These are phyloP conservation scores for Verasper variegatus DNA, from an alignment of 2,113 vertebrate genomes.

Conservation along the genomic window DNA sequence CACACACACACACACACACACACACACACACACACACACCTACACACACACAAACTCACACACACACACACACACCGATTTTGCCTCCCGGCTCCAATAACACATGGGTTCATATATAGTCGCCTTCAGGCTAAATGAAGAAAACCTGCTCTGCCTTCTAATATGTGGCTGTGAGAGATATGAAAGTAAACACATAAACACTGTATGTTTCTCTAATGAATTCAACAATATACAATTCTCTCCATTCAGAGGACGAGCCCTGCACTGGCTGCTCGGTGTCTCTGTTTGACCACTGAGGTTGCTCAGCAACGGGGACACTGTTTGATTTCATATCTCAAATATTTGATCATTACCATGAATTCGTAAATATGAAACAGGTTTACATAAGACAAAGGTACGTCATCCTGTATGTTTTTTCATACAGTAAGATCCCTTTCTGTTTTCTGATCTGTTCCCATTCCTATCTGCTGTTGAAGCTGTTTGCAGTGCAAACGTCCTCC, in stretches of 20 bases:
- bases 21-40: background rate
- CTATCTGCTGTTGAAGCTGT: background rate
- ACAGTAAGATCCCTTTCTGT: background rate
- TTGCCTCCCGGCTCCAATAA: background rate
- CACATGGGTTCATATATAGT: slow-evolving; percentile 45
- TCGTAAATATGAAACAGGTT: background rate
- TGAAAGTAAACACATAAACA: slow-evolving; percentile 10
- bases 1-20: background rate
- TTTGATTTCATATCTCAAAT: background rate
- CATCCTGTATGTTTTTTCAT: background rate
- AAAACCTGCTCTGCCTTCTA: slow-evolving; percentile 25
- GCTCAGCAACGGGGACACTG: background rate
- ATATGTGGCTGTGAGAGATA: slow-evolving; percentile 28
- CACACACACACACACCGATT: background rate
- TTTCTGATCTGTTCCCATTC: background rate
- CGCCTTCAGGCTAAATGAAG: slow-evolving; percentile 36
- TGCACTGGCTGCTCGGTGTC: slow-evolving; percentile 49
- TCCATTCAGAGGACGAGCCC: background rate
- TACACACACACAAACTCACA: background rate
- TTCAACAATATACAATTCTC: slow-evolving; percentile 1
- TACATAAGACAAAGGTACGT: background rate
- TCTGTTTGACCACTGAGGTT: slow-evolving; percentile 59
- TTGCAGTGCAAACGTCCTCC: slow-evolving; percentile 3
- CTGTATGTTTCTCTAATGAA: slow-evolving; percentile 19
- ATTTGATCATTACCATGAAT: background rate